phyloP scores from a whole-genome alignment of 2,888 invertebrate species.

The Ophioninae sp. region DNA sequence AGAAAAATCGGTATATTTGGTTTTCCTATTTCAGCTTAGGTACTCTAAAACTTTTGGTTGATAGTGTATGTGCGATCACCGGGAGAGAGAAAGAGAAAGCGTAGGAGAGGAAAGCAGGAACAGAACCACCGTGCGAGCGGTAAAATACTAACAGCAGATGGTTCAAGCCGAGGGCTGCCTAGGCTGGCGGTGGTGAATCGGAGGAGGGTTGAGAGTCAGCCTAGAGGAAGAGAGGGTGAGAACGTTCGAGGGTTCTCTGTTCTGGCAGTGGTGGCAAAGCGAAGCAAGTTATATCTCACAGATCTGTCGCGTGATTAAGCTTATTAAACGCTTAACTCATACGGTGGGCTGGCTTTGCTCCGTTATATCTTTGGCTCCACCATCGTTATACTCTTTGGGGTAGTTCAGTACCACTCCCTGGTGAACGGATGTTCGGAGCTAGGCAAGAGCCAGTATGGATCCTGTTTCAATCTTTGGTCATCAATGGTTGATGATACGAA shows the following conservation, averaged over 20 bases:
- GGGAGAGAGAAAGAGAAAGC: not conserved
- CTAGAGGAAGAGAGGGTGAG: conserved; percentile 65
- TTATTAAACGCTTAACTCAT: conserved; percentile 81
- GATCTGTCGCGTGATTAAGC: conserved; percentile 81
- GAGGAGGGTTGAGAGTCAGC: conserved; percentile 51
- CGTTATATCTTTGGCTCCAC: conserved; percentile 63
- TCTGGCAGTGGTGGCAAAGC: conserved; percentile 71
- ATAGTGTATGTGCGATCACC: not conserved
- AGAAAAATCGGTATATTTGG: too few species aligned
- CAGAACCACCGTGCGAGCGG: conserved; percentile 70
- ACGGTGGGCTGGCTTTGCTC: conserved; percentile 72
- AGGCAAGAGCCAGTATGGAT: conserved; percentile 14
- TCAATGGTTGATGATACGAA: too few species aligned
- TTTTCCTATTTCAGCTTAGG: too few species aligned
- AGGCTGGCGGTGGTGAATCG: conserved; percentile 56
- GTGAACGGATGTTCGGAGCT: conserved; percentile 31
- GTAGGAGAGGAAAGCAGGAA: conserved; percentile 45
- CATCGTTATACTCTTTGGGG: conserved; percentile 52
- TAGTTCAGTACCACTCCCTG: conserved; percentile 41
- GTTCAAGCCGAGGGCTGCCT: conserved; percentile 71
- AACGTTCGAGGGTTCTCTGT: conserved; percentile 67
- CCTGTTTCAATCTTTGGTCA: conserved; percentile 1
- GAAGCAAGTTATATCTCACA: conserved; percentile 81
- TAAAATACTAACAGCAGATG: conserved; percentile 81
- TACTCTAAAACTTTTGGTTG: too few species aligned